Conservation (phyloP, 1,140 invertebrate species). For the Megalonaias nervosa region DNA sequence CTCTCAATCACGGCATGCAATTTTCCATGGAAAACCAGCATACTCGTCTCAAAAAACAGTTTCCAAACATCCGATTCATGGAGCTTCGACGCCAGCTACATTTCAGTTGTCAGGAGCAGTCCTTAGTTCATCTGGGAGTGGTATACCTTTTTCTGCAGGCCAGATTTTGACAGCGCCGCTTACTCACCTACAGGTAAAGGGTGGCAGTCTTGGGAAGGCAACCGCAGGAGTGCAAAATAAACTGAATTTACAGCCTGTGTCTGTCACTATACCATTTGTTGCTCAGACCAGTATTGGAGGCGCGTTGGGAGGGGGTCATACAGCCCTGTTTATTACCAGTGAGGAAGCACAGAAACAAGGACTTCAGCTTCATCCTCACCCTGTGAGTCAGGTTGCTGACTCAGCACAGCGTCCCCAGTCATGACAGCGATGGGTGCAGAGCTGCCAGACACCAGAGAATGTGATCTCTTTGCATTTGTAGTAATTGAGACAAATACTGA, state of each 20-base stretch:
- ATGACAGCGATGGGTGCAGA: no score
- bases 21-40: constrained; percentile 13
- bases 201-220: constrained; percentile 45
- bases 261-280: constrained; percentile 57
- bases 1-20: constrained; percentile 22
- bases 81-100: no score
- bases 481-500: no score
- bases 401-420: no score
- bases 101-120: no score
- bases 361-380: constrained; percentile 29
- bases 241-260: constrained; percentile 56
- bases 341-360: constrained; percentile 39
- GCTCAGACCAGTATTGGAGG: constrained; percentile 42
- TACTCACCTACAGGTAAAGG: constrained; percentile 55
- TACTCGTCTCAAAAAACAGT: no score
- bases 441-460: no score
- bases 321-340: constrained; percentile 51
- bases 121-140: constrained; percentile 9
- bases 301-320: constrained; percentile 40
- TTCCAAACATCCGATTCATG: no score
- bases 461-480: no score
- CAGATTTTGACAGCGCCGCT: constrained; percentile 45
- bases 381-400: no score
- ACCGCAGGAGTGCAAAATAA: constrained; percentile 50
- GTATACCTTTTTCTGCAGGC: constrained; percentile 21